Conservation (phyloP, 2,113 vertebrate species). For the Apteryx owenii region DNA sequence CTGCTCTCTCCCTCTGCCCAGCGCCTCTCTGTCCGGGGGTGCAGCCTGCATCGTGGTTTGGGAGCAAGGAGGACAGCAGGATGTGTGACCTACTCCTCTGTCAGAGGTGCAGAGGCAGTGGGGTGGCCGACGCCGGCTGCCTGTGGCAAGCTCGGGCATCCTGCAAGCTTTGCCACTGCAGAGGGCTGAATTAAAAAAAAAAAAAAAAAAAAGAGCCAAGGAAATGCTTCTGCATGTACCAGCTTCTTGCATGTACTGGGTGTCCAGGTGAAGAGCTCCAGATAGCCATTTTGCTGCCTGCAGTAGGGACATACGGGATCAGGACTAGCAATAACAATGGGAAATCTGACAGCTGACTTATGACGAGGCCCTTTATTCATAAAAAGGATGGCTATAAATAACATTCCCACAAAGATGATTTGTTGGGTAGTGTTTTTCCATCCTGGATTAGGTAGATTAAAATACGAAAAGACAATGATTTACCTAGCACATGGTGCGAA, state of each 20-base stretch:
- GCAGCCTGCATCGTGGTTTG: accelerated
- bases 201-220: neutral
- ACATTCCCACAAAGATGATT: neutral
- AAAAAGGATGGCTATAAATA: slow-evolving; percentile 14
- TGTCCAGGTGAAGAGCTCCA: neutral
- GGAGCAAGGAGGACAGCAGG: neutral
- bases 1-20: neutral
- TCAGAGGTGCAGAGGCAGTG: accelerated
- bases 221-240: neutral
- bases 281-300: neutral
- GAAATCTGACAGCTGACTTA: neutral
- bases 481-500: neutral
- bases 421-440: slow-evolving; percentile 17
- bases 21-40: accelerated
- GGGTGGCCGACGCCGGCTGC: accelerated
- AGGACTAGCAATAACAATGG: neutral
- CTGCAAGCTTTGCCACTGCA: neutral
- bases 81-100: neutral
- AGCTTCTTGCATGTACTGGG: neutral
- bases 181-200: neutral
- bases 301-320: neutral
- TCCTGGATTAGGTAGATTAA: neutral
- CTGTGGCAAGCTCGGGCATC: neutral
- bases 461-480: neutral
- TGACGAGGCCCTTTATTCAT: neutral